Evolutionary conservation across 2,797 vertebrate genomes (phyloP), one percentile per base, ranked within the genome.

Genomic region (Clarias laeviceps): DNA sequence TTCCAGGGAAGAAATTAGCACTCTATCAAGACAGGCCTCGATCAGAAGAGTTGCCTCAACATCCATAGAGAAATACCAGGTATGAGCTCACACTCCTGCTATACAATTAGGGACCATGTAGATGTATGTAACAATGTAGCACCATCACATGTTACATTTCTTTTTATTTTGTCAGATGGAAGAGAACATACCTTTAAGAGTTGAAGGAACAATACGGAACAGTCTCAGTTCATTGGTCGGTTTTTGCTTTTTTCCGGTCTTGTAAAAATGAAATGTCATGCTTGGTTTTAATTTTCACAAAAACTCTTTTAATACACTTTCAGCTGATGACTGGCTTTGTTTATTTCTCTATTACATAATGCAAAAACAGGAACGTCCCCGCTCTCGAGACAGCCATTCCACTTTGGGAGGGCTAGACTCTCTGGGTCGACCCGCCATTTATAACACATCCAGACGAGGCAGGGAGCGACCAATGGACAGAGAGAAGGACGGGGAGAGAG

Each of bases 381-480:
- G 89, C 80, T 93, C 88, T 84, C 90, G 92, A 15, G 95, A 96
- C 89, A 98, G 97, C 78, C 96, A 95, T 86, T 98, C 97, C 24
- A 97, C 97, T 0, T 89, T 97, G 66, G 85, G 92, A 78, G 91
- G 83, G 0, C 80, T 93, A 87, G 96, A 99, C 93, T 93, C 95
- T 17, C 93, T 96, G 17, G 85, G 95, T 80, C 89, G 95, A 88
- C 90, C 95, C n/a, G 88, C 91, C 50, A 89, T 95, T 72, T 88
- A 91, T 90, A 96, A 94, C 92, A 87, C 84, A 72, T 94, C 94
- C 0, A 92, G 93, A 5, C 90, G 93, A 73, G 90, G 93, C n/a
- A 77, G 90, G 57, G 88, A 86, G 14, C 88, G 84, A 72, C 65
- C 65, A 24, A 81, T 73, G n/a, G 40, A 91, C 87, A 86, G 92